Percentiles rank a stretch among this genome's conserved stretches.
These are phyloP conservation scores for Halesus radiatus DNA, from an alignment of 1,140 invertebrate species.

Conservation along the genomic window DNA sequence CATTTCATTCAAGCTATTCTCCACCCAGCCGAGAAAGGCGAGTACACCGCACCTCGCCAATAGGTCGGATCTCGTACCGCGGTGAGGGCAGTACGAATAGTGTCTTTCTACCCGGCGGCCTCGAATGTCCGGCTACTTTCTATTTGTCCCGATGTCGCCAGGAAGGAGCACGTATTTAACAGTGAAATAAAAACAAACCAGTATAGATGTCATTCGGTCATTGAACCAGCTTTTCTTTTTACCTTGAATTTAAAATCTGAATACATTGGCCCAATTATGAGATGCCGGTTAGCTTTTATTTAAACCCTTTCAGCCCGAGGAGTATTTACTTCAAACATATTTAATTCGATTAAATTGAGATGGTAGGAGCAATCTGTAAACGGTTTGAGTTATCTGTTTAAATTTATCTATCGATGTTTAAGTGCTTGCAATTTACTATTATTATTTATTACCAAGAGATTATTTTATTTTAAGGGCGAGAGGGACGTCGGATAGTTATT, in stretches of 20 bases:
- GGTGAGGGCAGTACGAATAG: neutral
- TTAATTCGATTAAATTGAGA: neutral
- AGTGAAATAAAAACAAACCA: conserved; percentile 39
- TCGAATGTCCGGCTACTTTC: conserved; percentile 17
- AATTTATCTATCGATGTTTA: too few relatives aligned
- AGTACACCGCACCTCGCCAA: neutral
- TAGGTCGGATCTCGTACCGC: neutral
- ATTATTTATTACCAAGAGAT: too few relatives aligned
- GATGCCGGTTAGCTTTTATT: conserved; percentile 27
- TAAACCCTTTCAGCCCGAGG: neutral
- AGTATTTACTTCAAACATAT: neutral
- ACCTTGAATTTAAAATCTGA: conserved; percentile 34
- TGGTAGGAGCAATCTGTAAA: neutral
- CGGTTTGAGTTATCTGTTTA: neutral
- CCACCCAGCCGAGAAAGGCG: neutral
- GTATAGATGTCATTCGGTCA: conserved; percentile 35
- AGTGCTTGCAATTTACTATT: neutral
- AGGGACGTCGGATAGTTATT: too few relatives aligned
- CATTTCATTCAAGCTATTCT: conserved; percentile 34
- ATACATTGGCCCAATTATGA: conserved; percentile 37
- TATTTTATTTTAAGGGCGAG: too few relatives aligned
- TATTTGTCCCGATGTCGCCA: conserved; percentile 17
- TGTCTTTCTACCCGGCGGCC: neutral
- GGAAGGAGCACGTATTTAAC: conserved; percentile 32
- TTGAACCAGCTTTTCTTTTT: conserved; percentile 31